Percentiles rank a stretch among this genome's conserved stretches.
phyloP scores from a whole-genome alignment of 1,140 invertebrate genomes.

The Brachystomella parvula region DNA sequence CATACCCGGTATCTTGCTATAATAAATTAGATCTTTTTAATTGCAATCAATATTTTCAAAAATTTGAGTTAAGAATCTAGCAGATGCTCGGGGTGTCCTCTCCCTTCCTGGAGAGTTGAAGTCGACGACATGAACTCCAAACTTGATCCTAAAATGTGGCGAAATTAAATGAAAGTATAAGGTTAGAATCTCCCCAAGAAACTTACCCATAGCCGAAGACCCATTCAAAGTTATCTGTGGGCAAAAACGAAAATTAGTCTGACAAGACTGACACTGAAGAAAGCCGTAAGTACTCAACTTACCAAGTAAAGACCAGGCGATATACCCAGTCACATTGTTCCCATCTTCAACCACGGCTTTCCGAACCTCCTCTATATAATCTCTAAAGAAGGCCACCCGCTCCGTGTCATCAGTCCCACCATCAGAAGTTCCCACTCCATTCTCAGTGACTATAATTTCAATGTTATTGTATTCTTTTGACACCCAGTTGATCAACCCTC shows the following conservation, averaged over 20 bases:
- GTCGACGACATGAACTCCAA: slow-evolving; percentile 66
- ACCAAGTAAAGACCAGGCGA: slow-evolving; percentile 65
- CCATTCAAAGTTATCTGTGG: slow-evolving; percentile 19
- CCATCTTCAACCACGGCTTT: slow-evolving; percentile 57
- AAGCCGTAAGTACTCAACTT: slow-evolving; percentile 59
- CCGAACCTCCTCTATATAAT: slow-evolving; percentile 57
- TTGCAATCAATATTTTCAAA: not conserved
- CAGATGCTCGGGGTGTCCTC: slow-evolving; percentile 53
- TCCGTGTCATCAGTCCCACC: slow-evolving; percentile 44
- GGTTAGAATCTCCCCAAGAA: too few relatives aligned
- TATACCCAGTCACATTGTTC: slow-evolving; percentile 58
- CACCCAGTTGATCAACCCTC: not conserved
- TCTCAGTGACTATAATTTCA: slow-evolving; percentile 1
- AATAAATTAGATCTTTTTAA: not conserved
- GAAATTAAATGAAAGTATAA: slow-evolving; percentile 71
- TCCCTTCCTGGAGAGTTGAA: slow-evolving; percentile 56
- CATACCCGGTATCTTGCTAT: not conserved
- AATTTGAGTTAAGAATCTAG: not conserved
- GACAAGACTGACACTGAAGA: not conserved
- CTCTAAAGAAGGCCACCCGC: slow-evolving; percentile 49
- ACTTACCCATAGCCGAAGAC: not conserved
- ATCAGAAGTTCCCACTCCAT: not conserved
- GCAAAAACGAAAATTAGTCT: not conserved
- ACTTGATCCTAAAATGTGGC: slow-evolving; percentile 50
- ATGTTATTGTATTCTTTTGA: not conserved